Evolutionary conservation across 2,888 invertebrate species (phyloP), one percentile per base, ranked within the genome.

Genomic region (Andrena camellia): DNA sequence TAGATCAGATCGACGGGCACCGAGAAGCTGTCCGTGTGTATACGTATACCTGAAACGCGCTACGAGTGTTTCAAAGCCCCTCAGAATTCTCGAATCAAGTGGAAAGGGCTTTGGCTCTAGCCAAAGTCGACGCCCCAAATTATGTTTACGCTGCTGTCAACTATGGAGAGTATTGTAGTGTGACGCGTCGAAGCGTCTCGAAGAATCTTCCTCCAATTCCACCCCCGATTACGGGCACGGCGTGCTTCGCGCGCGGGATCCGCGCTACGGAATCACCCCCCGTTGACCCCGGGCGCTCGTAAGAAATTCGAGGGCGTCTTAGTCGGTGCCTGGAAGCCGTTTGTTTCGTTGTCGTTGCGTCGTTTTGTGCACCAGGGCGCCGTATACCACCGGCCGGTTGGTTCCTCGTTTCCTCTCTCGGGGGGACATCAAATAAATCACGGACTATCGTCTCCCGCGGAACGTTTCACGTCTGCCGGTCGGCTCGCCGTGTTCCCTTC

Each of bases 371-470:
- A 67, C 60, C 42, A 35, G 81, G 81, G 83, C 73, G 84, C 74
- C 83, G 74, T 84, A 84, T 83, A 83, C 84, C 74, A 84, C 75
- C 74, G 81, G 73, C 76, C 70, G 67, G 82, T 54, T n/a, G 81
- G 81, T 79, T 82, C 78, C 74, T 77, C 78, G 78, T 81, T 88
- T 86, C 78, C 81, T 77, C 69, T 74, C 81, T 72, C 69, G 66
- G 57, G 69, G 81, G 78, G 78, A 80, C 81, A 80, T 77, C 78
- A 75, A 82, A 89, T 88, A 89, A 89, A 89, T 88, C 83, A 88
- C 74, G 78, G 81, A 60, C 82, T 84, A 87, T 85, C 87, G 86
- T 82, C 81, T 82, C 81, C 75, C 71, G 74, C 71, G 83, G 62
- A 86, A 79, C 74, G 80, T 59, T 72, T 64, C 74, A 60, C 78